Base-by-base conservation (phyloP, 1,140 invertebrate genomes). In the Apis laboriosa region DNA sequence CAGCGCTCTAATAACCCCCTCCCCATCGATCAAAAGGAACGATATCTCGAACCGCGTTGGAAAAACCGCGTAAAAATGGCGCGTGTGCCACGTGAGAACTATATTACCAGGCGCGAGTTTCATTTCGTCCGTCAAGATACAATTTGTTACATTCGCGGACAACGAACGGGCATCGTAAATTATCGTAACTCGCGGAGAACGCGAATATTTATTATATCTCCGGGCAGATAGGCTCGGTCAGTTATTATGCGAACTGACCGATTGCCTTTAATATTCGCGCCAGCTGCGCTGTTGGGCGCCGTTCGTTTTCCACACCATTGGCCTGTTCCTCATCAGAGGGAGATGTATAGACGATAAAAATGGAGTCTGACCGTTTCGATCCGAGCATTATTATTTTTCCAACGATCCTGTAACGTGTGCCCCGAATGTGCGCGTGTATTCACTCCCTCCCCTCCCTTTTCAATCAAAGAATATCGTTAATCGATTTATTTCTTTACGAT, bases 211-310 rank as follows among this genome's bases (percentile, higher is more conserved):
- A 85, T 85, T 90, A 87, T 84, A 89, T 88, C 81, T 81, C 67
- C 34, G 28, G 76, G 76, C 79, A 82, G 80, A 90, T 88, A 87
- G 84, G 84, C 74, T 73, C 34, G 91, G 90, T 89, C 90, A 92
- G 91, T 91, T 92, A 92, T 91, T 91, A 89, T 88, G 82, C 84
- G 78, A 84, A 88, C 91, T 92, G 91, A 92, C 90, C 91, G 91
- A 92, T 92, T 89, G 91, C 91, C 92, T 92, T 92, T 92, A 92
- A 92, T 92, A 92, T 92, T 92, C 88, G 90, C 90, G 73, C 91
- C 91, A 91, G 90, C 90, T 91, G 90, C 86, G 90, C 83, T 71
- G 72, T 82, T 64, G 75, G 58, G 51, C 66, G 64, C 64, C 63
- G 68, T 78, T 71, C 68, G 9, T 63, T 77, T 80, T 61, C 55